Base-by-base conservation (phyloP, 2,797 vertebrate species). In the Graptemys geographica region DNA sequence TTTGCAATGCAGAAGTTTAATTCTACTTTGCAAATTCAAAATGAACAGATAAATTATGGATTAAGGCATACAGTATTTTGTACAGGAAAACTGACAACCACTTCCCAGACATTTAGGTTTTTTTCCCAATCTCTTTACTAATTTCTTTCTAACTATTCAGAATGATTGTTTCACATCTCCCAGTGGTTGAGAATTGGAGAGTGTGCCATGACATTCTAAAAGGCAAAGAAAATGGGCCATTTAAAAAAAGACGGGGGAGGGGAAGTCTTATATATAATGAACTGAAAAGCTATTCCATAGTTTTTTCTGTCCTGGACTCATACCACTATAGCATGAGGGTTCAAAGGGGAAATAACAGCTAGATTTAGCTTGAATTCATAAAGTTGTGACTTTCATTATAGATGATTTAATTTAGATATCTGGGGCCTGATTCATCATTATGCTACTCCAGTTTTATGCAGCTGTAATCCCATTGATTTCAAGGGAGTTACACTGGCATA, bases 1-100 rank as follows among this genome's bases (percentile, higher is more conserved):
- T 84, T 11, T 89, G 92, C 96, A 98, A 98, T 96, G 96, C 97
- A 98, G 97, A 98, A 96, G 98, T 97, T 97, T 97, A 98, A 98
- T 98, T 98, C 98, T 97, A 98, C 97, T 81, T 90, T 83, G 89
- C 57, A 96, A 95, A 97, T 79, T 96, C 95, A 92, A 88, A 87
- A 92, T 88, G 53, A 95, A 92, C 28, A 90, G 83, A 74, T 89
- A 83, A 92, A 86, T 94, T 93, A 92, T 49, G 81, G 92, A 94
- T 95, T 92, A 95, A 90, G 83, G 81, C 69, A 19, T 19, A 78
- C 31, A 53, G 89, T n/a, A 47, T 94, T 97, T 95, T 91, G 87
- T 79, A 87, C 31, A 49, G 33, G 78, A 93, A 95, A 95, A 76
- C 49, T 44, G 57, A 87, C 57, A 84, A 76, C 83, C 57, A 33